phyloP scores from a whole-genome alignment of 2,888 invertebrate genomes.

The Ectropis crepuscularia region DNA sequence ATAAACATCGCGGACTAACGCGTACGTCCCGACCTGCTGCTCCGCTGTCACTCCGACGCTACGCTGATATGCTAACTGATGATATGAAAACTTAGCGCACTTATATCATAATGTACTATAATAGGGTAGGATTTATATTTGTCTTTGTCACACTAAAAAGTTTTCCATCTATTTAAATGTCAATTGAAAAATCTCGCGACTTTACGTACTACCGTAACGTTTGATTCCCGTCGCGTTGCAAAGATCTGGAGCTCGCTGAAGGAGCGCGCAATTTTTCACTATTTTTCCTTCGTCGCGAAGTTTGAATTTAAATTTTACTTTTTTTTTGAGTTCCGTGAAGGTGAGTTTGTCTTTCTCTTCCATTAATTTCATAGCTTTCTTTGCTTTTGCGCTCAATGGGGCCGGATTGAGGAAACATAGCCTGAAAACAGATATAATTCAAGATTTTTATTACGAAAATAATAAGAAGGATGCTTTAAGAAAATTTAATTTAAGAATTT shows the following conservation, averaged over 20 bases:
- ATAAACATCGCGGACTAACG: too few species aligned
- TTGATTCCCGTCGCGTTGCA: conserved; percentile 9
- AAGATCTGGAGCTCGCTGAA: conserved; percentile 14
- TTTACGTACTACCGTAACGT: conserved; percentile 8
- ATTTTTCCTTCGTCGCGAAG: conserved; percentile 30
- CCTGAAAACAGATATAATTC: not conserved
- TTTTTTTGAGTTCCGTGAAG: conserved; percentile 27
- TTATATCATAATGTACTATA: too few species aligned
- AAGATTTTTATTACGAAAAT: not conserved
- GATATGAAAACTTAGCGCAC: too few species aligned
- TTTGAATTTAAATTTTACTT: conserved; percentile 42
- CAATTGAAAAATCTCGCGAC: not conserved
- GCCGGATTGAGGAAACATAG: conserved; percentile 11
- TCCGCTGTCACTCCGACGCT: too few species aligned
- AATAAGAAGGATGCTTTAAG: not conserved
- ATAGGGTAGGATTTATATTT: too few species aligned
- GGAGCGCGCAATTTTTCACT: conserved; percentile 30
- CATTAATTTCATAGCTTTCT: conserved; percentile 41
- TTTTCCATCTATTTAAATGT: not conserved
- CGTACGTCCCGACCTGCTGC: too few species aligned
- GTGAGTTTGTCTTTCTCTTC: conserved; percentile 41
- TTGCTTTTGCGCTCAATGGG: conserved; percentile 25
- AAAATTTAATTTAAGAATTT: not conserved
- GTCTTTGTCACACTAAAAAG: too few species aligned
- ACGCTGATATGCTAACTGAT: too few species aligned